These are phyloP conservation scores for Carassius gibelio DNA, from an alignment of 2,113 vertebrate genomes.

Conservation along the genomic window DNA sequence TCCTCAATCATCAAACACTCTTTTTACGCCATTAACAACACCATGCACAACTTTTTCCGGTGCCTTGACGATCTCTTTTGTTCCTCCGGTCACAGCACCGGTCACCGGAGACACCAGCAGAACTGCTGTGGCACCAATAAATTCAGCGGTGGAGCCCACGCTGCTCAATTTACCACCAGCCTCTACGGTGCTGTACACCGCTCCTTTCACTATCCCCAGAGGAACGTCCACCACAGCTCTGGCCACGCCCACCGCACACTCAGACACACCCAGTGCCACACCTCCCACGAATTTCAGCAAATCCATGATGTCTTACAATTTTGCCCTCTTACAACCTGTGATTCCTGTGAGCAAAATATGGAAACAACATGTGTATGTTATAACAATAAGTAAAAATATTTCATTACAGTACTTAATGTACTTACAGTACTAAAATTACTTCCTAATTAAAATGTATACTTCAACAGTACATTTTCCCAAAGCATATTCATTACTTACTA, in stretches of 20 bases:
- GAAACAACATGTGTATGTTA: neutral
- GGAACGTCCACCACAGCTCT: neutral
- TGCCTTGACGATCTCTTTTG: neutral
- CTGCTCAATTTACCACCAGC: neutral
- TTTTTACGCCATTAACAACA: neutral
- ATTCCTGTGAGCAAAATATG: neutral
- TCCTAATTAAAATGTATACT: no score
- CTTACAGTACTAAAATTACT: no score
- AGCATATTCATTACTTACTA: no score
- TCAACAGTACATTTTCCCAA: no score
- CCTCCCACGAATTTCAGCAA: neutral
- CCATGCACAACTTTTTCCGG: constrained; percentile 25
- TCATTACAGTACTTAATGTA: no score
- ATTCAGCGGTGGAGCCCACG: no score
- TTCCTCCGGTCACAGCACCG: neutral
- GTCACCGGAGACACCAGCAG: constrained; percentile 11
- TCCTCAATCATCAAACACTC: neutral
- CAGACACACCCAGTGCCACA: neutral
- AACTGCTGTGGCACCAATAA: no score
- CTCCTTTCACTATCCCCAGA: neutral
- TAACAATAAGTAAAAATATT: no score
- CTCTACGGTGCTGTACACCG: neutral
- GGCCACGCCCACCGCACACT: neutral
- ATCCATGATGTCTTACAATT: neutral
- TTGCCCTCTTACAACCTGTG: neutral